phyloP scores from a whole-genome alignment of 2,797 vertebrate species.

The Muraenolepis orangiensis region DNA sequence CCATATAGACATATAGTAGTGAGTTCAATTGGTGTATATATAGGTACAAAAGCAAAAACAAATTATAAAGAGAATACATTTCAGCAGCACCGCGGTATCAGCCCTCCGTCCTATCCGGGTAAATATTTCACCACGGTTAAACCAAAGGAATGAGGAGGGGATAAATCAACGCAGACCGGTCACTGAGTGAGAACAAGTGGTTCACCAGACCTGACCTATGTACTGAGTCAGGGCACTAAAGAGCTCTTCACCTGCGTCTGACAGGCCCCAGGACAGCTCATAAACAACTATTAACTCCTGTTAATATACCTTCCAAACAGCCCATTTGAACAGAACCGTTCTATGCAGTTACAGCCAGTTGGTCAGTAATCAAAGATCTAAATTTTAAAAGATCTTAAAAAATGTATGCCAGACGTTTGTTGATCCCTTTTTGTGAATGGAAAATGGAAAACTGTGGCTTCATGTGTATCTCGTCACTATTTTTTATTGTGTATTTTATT shows the following conservation, averaged over 20 bases:
- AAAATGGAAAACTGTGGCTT: slow-evolving; percentile 32
- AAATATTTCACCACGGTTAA: slow-evolving; percentile 49
- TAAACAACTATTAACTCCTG: slow-evolving; percentile 37
- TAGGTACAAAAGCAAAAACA: slow-evolving; percentile 6
- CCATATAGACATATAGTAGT: too few species aligned
- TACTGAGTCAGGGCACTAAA: slow-evolving; percentile 47
- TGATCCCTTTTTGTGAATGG: slow-evolving; percentile 13
- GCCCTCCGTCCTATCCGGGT: slow-evolving; percentile 28
- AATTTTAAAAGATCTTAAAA: too few species aligned
- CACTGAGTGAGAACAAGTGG: slow-evolving; percentile 55
- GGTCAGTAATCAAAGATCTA: neutral
- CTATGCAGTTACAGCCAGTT: neutral
- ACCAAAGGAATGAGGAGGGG: slow-evolving; percentile 36
- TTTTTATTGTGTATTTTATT: neutral
- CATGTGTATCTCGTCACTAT: slow-evolving; percentile 33
- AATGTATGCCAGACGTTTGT: neutral
- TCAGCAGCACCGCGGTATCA: slow-evolving; percentile 36
- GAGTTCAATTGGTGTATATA: too few species aligned
- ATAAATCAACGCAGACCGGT: slow-evolving; percentile 51
- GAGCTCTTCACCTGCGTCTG: slow-evolving; percentile 61
- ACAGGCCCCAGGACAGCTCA: slow-evolving; percentile 45
- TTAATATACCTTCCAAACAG: neutral
- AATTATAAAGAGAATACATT: slow-evolving; percentile 25
- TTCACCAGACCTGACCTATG: slow-evolving; percentile 70
- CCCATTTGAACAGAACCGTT: neutral